Percentiles rank a stretch among this genome's conserved stretches.
Evolutionary conservation across 2,113 vertebrate species (phyloP).

Genomic region (Holacanthus passer): DNA sequence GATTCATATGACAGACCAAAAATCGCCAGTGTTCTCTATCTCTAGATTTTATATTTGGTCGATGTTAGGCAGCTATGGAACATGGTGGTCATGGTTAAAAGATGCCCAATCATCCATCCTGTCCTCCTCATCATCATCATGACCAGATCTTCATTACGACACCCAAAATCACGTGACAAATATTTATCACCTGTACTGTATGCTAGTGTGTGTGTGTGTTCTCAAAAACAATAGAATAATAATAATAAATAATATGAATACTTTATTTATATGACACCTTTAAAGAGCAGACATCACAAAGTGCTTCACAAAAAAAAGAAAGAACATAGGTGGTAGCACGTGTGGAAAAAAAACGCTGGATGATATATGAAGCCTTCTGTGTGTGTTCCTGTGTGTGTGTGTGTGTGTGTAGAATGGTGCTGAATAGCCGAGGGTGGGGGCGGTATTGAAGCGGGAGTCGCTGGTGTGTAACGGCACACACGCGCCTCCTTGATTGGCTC

Average conservation of each 20-base stretch:
- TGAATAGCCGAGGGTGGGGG: slow-evolving; percentile 49
- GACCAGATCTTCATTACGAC: background rate
- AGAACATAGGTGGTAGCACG: background rate
- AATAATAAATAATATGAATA: no score
- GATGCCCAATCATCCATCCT: background rate
- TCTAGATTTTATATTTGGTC: background rate
- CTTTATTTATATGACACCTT: no score
- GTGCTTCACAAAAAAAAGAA: no score
- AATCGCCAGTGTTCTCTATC: no score
- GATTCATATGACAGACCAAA: background rate
- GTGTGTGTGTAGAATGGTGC: background rate
- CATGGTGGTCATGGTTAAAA: background rate
- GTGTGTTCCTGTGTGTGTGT: slow-evolving; percentile 5
- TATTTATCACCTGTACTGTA: background rate
- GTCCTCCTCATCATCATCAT: background rate
- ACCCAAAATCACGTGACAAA: background rate
- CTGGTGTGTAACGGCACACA: slow-evolving; percentile 60
- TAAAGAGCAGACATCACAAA: no score
- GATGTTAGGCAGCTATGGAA: no score
- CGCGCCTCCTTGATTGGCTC: slow-evolving; percentile 48
- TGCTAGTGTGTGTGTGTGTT: background rate
- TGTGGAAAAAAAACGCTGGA: background rate
- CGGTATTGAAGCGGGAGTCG: slow-evolving; percentile 55
- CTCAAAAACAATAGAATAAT: no score
- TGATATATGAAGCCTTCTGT: slow-evolving; percentile 43